phyloP scores from a whole-genome alignment of 2,113 vertebrate species.

The Micromys minutus region DNA sequence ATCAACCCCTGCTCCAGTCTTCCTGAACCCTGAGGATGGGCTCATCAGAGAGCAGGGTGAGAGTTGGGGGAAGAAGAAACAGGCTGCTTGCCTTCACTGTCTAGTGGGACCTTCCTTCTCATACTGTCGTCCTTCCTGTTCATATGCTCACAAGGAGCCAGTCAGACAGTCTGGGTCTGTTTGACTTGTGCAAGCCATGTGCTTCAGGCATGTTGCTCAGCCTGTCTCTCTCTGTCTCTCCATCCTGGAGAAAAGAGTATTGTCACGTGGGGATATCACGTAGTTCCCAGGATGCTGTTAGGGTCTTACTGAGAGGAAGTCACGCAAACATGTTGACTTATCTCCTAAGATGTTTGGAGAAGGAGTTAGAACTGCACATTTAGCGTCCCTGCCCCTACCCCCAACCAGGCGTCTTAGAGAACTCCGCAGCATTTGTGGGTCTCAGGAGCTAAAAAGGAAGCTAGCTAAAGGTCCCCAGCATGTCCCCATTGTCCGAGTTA shows the following conservation, averaged over 20 bases:
- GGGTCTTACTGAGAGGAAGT: not conserved
- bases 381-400: fast-evolving
- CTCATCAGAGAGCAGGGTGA: not conserved
- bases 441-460: not conserved
- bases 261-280: not conserved
- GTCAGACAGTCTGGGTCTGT: not conserved
- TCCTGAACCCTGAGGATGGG: not conserved
- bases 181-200: no score
- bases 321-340: fast-evolving
- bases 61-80: not conserved
- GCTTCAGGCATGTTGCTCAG: fast-evolving
- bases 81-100: not conserved
- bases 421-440: fast-evolving
- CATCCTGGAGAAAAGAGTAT: not conserved
- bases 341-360: not conserved
- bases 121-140: fast-evolving
- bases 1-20: not conserved
- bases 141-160: fast-evolving
- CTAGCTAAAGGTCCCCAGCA: fast-evolving
- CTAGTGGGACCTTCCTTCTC: not conserved
- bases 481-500: not conserved
- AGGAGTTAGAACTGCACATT: no score
- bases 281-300: not conserved
- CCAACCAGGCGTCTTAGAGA: not conserved
- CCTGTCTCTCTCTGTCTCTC: not conserved